Evolutionary conservation across 2,888 invertebrate genomes (phyloP).

Genomic region (Acanthacorydalis orientalis): DNA sequence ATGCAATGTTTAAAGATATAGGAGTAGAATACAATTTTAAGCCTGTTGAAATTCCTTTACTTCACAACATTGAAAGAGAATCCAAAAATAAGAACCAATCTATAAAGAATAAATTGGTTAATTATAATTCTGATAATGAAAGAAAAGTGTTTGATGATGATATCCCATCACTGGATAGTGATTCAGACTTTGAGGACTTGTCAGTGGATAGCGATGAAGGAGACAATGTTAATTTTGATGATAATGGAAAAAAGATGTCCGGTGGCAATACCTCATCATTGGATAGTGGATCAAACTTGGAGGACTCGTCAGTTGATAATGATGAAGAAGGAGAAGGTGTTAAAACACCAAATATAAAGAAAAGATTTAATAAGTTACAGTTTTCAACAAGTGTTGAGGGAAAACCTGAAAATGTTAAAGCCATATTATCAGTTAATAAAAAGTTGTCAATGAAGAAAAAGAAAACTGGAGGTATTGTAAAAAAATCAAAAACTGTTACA

Average conservation of each 20-base stretch:
- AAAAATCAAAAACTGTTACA: neutral
- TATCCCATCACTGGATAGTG: too few relatives aligned
- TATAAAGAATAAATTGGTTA: neutral
- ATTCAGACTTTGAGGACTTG: too few relatives aligned
- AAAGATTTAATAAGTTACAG: neutral
- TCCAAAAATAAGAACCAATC: neutral
- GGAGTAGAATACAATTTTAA: constrained; percentile 35
- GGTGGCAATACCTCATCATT: too few relatives aligned
- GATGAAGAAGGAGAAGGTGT: constrained; percentile 3
- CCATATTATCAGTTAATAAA: neutral
- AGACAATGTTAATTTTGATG: too few relatives aligned
- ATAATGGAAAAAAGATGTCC: too few relatives aligned
- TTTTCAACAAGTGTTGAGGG: too few relatives aligned
- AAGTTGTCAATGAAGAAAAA: neutral
- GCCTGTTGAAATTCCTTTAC: constrained; percentile 29
- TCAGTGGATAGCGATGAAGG: too few relatives aligned
- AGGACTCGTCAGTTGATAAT: too few relatives aligned
- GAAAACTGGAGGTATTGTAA: neutral
- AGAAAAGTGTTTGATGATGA: too few relatives aligned
- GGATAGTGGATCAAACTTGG: too few relatives aligned
- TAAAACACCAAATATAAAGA: neutral
- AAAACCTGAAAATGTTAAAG: too few relatives aligned
- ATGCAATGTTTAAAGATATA: constrained; percentile 28
- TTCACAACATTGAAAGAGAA: neutral
- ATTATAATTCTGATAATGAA: too few relatives aligned